Percentiles rank a stretch among this genome's conserved stretches.
Conservation (phyloP, 2,113 vertebrate species). For the Daboia siamensis region DNA sequence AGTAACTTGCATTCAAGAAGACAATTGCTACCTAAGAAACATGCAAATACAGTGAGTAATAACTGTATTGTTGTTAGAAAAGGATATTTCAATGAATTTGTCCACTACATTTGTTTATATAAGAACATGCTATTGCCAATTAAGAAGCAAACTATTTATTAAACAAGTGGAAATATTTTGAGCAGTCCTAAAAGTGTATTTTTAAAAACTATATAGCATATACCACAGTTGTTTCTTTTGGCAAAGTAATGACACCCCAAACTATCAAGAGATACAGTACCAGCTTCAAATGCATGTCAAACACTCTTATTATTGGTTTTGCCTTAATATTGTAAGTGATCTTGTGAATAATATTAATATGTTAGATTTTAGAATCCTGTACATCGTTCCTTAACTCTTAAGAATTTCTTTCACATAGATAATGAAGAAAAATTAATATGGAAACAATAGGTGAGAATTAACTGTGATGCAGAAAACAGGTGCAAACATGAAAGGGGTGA, state of each 20-base stretch:
- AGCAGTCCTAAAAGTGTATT: background rate
- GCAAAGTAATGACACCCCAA: accelerated
- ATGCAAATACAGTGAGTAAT: background rate
- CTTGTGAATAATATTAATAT: background rate
- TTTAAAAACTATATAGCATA: background rate
- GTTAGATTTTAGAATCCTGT: accelerated
- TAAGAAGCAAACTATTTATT: background rate
- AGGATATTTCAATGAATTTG: background rate
- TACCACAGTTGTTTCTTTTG: background rate
- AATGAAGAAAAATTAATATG: background rate
- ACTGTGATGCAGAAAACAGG: background rate
- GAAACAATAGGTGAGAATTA: background rate
- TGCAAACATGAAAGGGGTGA: background rate
- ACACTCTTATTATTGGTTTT: background rate
- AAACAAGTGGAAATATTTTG: background rate
- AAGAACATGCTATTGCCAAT: background rate
- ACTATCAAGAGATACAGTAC: background rate
- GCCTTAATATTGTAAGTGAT: background rate
- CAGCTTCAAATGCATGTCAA: background rate
- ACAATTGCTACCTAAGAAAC: background rate
- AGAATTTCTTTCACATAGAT: background rate
- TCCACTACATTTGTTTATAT: background rate
- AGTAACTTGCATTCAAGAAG: background rate
- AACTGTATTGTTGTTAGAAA: background rate
- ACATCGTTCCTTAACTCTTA: background rate